phyloP scores from a whole-genome alignment of 2,797 vertebrate genomes.

The Neosalanx taihuensis region DNA sequence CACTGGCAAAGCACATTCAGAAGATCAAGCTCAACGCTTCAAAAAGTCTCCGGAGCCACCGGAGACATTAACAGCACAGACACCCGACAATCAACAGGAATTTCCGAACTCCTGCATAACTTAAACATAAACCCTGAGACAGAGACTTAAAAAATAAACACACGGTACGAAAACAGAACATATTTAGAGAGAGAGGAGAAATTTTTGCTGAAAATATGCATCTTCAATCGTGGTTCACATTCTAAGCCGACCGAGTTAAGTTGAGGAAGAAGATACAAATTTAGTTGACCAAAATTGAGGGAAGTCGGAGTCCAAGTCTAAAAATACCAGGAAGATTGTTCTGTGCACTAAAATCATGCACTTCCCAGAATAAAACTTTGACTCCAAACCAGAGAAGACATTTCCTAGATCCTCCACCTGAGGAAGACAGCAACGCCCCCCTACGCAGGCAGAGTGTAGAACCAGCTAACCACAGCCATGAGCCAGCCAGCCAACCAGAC shows the following conservation, averaged over 20 bases:
- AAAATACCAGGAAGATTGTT: constrained; percentile 62
- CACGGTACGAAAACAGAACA: constrained; percentile 10
- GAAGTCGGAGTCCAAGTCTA: constrained; percentile 62
- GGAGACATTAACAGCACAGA: constrained; percentile 19
- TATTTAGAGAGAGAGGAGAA: background rate
- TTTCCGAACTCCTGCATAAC: constrained; percentile 34
- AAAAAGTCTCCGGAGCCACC: background rate
- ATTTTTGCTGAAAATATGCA: constrained; percentile 36
- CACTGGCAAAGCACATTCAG: constrained; percentile 51
- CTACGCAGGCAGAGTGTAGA: background rate
- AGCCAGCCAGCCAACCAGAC: background rate
- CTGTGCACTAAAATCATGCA: constrained; percentile 62
- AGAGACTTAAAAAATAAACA: constrained; percentile 33
- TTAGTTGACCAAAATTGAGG: constrained; percentile 72
- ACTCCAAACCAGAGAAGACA: constrained; percentile 38
- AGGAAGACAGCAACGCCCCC: constrained; percentile 39
- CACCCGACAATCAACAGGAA: background rate
- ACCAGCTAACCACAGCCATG: background rate
- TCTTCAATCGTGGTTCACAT: constrained; percentile 55
- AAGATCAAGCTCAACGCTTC: constrained; percentile 4
- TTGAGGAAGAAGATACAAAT: constrained; percentile 61
- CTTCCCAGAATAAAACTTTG: constrained; percentile 40
- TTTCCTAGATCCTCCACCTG: constrained; percentile 55
- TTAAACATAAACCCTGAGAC: constrained; percentile 63
- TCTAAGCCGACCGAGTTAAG: constrained; percentile 47